Base-by-base conservation (phyloP, 2,888 invertebrate species). In the Tetragonula carbonaria region DNA sequence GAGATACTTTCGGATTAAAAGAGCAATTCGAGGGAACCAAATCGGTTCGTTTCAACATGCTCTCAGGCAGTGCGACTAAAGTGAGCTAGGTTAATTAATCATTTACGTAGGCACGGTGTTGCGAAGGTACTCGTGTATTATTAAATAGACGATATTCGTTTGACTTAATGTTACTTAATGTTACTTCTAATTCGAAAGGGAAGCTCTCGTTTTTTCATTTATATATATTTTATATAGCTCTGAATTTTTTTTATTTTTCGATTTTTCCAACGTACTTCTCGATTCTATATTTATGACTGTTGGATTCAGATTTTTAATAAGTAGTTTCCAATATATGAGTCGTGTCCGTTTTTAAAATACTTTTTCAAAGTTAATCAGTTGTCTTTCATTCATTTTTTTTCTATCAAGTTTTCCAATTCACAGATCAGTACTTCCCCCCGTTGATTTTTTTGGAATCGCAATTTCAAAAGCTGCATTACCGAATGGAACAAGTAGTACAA, bases 61-160 rank as follows among this genome's bases (percentile, higher is more conserved):
- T 80, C 55, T 55, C 57, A 65, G 78, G 78, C 80, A 80, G 80
- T 77, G 80, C 80, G 63, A 70, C 70, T 70, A 80, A 80, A 33
- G 63, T 65, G 77, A 70, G 18, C 63, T 70, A 62, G 18, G 65
- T 28, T 28, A 28, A 65, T 77, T 53, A 77, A 63, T 80, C 33
- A 33, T 50, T 70, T 77, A 63, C 8, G 16, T 68, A 74, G 78
- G 74, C 74, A 59, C 74, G 18, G 50, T 67, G 66, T 57, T 67
- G n/a, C 4, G 57, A 51, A 11, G 23, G 18, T n/a, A 50, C n/a
- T 38, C 38, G 53, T 21, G 38, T 75, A 21, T 55, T 23, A 13
- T 53, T 23, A 38, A 23, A 66, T 74, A 50, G 63, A 63, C 73
- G 21, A 63, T 63, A 33, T 62, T 57, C 33, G 45, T 68, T 57